phyloP scores from a whole-genome alignment of 2,888 invertebrate species.

The Pachymerium ferrugineum region DNA sequence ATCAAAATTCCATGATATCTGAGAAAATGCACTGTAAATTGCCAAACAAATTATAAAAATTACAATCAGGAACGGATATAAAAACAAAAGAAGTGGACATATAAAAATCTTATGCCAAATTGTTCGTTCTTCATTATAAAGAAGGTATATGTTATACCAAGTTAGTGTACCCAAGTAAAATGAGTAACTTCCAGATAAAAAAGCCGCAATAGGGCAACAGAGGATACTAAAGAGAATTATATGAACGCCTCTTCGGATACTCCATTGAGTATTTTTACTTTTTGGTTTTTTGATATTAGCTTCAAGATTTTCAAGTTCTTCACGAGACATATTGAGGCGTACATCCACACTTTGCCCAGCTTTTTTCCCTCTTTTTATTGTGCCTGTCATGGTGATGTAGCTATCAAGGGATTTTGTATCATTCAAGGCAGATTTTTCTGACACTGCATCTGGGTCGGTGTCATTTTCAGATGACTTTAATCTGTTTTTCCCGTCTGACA shows the following conservation, averaged over 20 bases:
- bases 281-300: conserved; percentile 48
- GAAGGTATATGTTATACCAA: conserved; percentile 69
- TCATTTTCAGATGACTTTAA: too few relatives aligned
- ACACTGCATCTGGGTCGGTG: not conserved
- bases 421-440: conserved; percentile 35
- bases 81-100: conserved; percentile 62
- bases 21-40: conserved; percentile 61
- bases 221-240: conserved; percentile 60
- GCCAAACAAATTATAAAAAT: conserved; percentile 61
- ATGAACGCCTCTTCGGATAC: conserved; percentile 59
- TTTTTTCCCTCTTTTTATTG: conserved; percentile 65
- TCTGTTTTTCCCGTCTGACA: not conserved
- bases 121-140: conserved; percentile 62
- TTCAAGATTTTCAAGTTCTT: conserved; percentile 64
- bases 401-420: conserved; percentile 22
- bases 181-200: conserved; percentile 61
- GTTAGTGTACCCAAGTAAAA: conserved; percentile 69
- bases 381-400: conserved; percentile 60
- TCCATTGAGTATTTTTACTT: conserved; percentile 53
- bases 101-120: conserved; percentile 59
- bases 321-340: conserved; percentile 64
- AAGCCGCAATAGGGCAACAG: conserved; percentile 61
- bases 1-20: conserved; percentile 62
- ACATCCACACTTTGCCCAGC: conserved; percentile 67
- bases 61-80: conserved; percentile 64